Base-by-base conservation (phyloP, 2,888 invertebrate species). In the Drosophila histrio region DNA sequence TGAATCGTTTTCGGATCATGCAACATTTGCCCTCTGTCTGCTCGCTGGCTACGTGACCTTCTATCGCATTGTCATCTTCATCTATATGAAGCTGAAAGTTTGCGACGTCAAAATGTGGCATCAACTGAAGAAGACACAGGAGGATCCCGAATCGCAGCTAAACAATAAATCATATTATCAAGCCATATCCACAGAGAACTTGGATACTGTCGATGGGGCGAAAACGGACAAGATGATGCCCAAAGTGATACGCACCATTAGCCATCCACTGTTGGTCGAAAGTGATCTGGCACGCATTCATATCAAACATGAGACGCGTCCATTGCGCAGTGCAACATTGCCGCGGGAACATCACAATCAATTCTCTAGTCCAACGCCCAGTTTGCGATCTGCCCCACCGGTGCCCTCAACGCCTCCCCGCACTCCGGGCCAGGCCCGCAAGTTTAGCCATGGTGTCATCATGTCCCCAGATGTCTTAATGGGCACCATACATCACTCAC, bases 81-180 rank as follows among this genome's bases (percentile, higher is more conserved):
- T 73, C 17, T 87, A 87, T 22, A 77, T 81, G 76, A 78, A 77
- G 50, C 43, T 85, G 1, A 87, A 88, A 39, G 67, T 80, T 4
- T 77, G 76, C 49, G 85, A 85, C 44, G 77, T 80, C 0, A 57
- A 79, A 28, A 85, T 85, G 85, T 85, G 83, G 81, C 72, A 84
- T 17, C 59, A 71, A 13, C 52, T 84, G 0, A 84, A 84, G 52
- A 72, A 77, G 24, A 76, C 71, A n/a, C 68, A 79, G 15, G 52
- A 70, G 26, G 87, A 84, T 57, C 87, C 84, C 4, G 85, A 84
- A 13, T 65, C 80, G 0, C 67, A 76, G 44, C 21, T 76, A 1
- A 58, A 47, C 15, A 53, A 80, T 7, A 86, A 86, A 62, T 70
- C 77, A 0, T 76, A 83, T 11, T 80, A 82, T 44, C 72, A 83